A percentile compares a stretch with the other conserved stretches of the same genome.
Evolutionary conservation across 2,797 vertebrate species (phyloP).

Genomic region (Potorous gilbertii): DNA sequence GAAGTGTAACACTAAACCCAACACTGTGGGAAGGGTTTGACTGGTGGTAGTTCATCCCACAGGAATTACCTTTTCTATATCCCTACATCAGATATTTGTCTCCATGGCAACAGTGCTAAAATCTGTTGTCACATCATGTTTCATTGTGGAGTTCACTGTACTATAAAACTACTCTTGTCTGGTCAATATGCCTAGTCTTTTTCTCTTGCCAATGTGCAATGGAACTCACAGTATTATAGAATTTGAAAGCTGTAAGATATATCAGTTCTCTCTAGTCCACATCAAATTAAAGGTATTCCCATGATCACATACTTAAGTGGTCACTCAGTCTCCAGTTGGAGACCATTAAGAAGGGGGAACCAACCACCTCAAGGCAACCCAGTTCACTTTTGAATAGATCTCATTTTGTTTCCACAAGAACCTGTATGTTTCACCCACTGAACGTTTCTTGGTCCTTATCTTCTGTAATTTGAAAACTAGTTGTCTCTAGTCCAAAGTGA

Average conservation of each 20-base stretch:
- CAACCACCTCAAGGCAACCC: not conserved
- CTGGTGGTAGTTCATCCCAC: not conserved
- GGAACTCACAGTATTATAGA: not conserved
- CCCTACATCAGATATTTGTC: not conserved
- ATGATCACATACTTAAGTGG: not conserved
- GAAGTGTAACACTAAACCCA: no score
- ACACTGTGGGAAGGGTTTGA: not conserved
- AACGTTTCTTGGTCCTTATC: not conserved
- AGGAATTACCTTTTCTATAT: not conserved
- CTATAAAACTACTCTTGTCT: not conserved
- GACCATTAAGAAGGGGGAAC: not conserved
- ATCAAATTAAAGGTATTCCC: not conserved
- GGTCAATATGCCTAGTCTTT: not conserved
- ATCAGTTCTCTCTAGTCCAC: not conserved
- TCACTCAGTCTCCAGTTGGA: not conserved
- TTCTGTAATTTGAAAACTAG: not conserved
- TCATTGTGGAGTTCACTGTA: not conserved
- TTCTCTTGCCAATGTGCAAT: not conserved
- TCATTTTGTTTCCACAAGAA: not conserved
- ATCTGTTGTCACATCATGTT: not conserved
- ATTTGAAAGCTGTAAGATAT: not conserved
- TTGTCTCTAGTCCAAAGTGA: not conserved
- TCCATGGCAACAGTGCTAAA: not conserved
- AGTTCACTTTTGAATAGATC: not conserved
- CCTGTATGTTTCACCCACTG: not conserved